phyloP scores from a whole-genome alignment of 1,140 invertebrate species.

The Brachionus sp. region DNA sequence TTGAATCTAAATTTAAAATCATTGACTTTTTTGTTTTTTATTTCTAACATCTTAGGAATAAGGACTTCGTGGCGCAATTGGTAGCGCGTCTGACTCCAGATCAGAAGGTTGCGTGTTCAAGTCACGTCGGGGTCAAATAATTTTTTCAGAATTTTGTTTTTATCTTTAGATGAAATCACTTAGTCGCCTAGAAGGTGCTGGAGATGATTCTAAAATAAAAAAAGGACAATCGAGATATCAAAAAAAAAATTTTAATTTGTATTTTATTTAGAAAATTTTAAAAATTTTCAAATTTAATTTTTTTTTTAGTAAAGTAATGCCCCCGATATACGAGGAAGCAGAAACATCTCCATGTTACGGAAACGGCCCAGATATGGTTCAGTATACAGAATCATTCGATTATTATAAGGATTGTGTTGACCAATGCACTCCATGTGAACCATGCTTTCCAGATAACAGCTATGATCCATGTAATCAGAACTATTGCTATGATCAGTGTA shows the following conservation, averaged over 20 bases:
- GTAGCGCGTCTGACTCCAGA: constrained; percentile 47
- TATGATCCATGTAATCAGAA: neutral
- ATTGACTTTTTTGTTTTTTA: too few relatives aligned
- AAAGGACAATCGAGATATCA: neutral
- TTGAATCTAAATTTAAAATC: too few relatives aligned
- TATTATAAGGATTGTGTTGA: neutral
- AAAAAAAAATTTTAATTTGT: neutral
- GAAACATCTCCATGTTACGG: neutral
- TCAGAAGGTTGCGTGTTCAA: constrained; percentile 47
- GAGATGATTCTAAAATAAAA: neutral
- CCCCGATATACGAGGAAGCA: neutral
- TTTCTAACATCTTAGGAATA: neutral
- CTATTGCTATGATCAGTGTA: neutral
- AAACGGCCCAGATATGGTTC: neutral
- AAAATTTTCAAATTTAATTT: neutral
- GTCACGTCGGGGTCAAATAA: constrained; percentile 46
- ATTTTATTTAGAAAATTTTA: neutral
- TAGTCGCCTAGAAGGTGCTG: neutral
- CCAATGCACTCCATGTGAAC: neutral
- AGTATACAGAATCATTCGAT: constrained; percentile 5
- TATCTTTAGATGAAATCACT: neutral
- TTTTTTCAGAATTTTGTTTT: constrained; percentile 15
- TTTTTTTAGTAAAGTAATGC: neutral
- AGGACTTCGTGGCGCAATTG: constrained; percentile 46
- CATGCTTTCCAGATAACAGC: neutral